Evolutionary conservation across 2,888 invertebrate genomes (phyloP).

Genomic region (Drosophila anomalata): DNA sequence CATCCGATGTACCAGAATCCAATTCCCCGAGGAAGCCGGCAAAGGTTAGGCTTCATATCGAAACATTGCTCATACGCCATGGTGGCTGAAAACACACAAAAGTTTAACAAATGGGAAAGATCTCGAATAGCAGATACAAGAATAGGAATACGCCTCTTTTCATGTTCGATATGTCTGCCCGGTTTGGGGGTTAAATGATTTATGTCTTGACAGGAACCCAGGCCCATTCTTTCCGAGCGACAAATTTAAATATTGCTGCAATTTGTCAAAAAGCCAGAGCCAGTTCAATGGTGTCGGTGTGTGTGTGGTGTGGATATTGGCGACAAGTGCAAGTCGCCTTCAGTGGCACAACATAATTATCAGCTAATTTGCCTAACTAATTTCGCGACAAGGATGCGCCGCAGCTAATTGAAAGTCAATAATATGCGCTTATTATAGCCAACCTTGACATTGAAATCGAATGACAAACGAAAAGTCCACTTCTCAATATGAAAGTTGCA

Average conservation of each 20-base stretch:
- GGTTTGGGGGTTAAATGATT: slow-evolving; percentile 53
- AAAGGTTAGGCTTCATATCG: slow-evolving; percentile 21
- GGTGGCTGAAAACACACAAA: slow-evolving; percentile 14
- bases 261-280: slow-evolving; percentile 61
- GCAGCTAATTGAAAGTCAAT: slow-evolving; percentile 77
- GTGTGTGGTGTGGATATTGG: slow-evolving; percentile 23
- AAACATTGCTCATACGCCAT: slow-evolving; percentile 21
- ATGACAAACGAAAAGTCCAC: slow-evolving; percentile 75
- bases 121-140: slow-evolving; percentile 29
- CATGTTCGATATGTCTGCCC: slow-evolving; percentile 45
- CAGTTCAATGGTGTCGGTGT: slow-evolving; percentile 31
- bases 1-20: slow-evolving; percentile 18
- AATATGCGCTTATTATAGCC: slow-evolving; percentile 55
- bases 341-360: slow-evolving; percentile 35
- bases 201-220: slow-evolving; percentile 62
- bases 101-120: slow-evolving; percentile 16
- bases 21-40: slow-evolving; percentile 45
- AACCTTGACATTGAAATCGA: slow-evolving; percentile 78
- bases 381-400: slow-evolving; percentile 62
- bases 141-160: slow-evolving; percentile 42
- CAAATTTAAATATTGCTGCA: slow-evolving; percentile 62
- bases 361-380: slow-evolving; percentile 58
- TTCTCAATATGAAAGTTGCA: slow-evolving; percentile 70
- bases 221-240: slow-evolving; percentile 35
- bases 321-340: slow-evolving; percentile 58